Conservation (phyloP, 2,888 invertebrate species). For the Neoascia interrupta region DNA sequence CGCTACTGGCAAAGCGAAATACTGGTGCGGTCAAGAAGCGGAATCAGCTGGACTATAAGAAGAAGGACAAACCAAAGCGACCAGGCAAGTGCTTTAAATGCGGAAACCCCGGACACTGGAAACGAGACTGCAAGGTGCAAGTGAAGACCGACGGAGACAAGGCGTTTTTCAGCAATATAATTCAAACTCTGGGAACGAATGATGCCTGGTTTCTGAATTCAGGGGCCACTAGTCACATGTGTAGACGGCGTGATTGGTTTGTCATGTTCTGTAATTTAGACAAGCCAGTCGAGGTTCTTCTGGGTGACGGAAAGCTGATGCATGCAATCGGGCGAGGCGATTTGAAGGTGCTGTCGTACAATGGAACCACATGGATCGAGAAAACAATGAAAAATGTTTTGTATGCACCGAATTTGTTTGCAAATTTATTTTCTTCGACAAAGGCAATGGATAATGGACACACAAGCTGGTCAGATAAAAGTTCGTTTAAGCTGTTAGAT, state of each 20-base stretch:
- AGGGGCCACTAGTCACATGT: conserved; percentile 33
- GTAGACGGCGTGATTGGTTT: conserved; percentile 37
- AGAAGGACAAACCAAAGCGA: neutral
- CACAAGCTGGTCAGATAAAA: conserved; percentile 33
- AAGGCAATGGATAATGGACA: conserved; percentile 34
- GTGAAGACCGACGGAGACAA: neutral
- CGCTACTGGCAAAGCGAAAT: conserved; percentile 16
- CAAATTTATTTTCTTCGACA: conserved; percentile 40
- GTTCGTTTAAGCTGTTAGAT: conserved; percentile 19
- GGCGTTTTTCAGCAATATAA: conserved; percentile 3
- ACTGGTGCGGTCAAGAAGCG: neutral
- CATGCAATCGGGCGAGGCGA: conserved; percentile 19
- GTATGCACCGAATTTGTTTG: conserved; percentile 24
- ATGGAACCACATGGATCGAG: conserved; percentile 2
- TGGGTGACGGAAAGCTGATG: conserved; percentile 41
- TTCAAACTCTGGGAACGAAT: conserved; percentile 4
- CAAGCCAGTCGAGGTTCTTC: conserved; percentile 25
- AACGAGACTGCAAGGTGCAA: neutral
- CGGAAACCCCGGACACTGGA: neutral
- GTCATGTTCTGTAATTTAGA: conserved; percentile 20
- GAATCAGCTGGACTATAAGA: neutral
- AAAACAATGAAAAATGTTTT: conserved; percentile 33
- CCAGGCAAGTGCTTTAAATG: neutral
- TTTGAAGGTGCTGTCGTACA: conserved; percentile 9
- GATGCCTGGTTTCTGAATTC: conserved; percentile 33